Percentiles rank a stretch among this genome's conserved stretches.
Conservation (phyloP, 2,888 invertebrate species). For the Apomyelois bistriatella region DNA sequence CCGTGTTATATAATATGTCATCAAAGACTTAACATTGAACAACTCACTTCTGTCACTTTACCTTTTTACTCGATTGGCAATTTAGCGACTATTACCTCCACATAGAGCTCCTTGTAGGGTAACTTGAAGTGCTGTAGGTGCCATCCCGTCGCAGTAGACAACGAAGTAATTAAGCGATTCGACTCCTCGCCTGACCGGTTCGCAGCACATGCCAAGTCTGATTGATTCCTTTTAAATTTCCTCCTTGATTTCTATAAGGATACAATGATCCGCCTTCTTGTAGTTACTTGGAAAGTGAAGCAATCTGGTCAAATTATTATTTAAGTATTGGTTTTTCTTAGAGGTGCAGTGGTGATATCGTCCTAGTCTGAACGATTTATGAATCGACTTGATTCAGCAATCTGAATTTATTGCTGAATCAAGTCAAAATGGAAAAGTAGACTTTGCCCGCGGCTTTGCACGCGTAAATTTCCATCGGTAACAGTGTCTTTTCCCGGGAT, state of each 20-base stretch:
- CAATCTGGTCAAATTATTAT: not conserved
- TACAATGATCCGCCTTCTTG: not conserved
- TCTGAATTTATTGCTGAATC: no score
- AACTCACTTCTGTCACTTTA: no score
- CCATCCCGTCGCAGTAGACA: not conserved
- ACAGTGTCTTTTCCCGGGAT: no score
- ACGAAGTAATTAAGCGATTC: conserved; percentile 3
- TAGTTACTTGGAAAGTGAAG: not conserved
- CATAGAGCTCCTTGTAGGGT: no score
- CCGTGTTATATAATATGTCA: no score
- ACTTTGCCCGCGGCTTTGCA: no score
- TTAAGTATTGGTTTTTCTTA: not conserved
- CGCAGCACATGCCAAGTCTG: not conserved
- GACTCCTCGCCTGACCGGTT: not conserved
- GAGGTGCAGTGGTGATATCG: no score
- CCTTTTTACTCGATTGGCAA: not conserved
- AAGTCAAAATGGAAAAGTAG: no score
- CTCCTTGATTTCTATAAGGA: not conserved
- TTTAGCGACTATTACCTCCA: not conserved
- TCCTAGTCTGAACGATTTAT: no score
- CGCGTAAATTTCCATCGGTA: no score
- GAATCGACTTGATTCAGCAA: no score
- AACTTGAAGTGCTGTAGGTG: not conserved
- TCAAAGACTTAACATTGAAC: no score
- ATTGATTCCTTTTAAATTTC: conserved; percentile 8